Conservation (phyloP, 2,797 vertebrate genomes). For the Hoplostethus atlanticus region DNA sequence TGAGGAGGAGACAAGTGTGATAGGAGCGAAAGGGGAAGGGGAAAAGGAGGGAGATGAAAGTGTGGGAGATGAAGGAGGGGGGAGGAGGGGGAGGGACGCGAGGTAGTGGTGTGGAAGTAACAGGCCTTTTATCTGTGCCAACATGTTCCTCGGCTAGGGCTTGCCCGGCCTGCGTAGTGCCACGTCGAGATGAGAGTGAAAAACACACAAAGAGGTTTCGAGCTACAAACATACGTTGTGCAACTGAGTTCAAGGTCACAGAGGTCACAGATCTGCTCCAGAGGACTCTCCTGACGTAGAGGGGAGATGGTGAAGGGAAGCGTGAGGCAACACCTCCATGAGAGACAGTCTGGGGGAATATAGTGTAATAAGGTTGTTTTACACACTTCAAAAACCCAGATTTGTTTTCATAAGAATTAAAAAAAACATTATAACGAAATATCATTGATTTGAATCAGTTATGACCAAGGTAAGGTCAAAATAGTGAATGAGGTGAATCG, state of each 20-base stretch:
- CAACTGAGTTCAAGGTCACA: background rate
- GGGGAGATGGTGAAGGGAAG: slow-evolving; percentile 1
- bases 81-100: slow-evolving; percentile 30
- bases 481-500: background rate
- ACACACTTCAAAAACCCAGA: background rate
- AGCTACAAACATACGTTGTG: background rate
- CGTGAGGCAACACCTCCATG: background rate
- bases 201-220: slow-evolving; percentile 11
- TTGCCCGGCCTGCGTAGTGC: slow-evolving; percentile 44
- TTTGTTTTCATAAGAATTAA: background rate
- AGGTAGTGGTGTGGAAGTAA: slow-evolving; percentile 72
- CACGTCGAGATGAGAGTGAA: slow-evolving; percentile 33
- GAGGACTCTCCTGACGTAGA: slow-evolving; percentile 15
- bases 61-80: slow-evolving; percentile 2
- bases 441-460: background rate
- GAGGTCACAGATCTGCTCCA: slow-evolving; percentile 32
- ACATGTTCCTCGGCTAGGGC: slow-evolving; percentile 61
- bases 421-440: too few species aligned
- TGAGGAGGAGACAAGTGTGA: slow-evolving; percentile 5
- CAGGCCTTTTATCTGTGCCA: slow-evolving; percentile 65
- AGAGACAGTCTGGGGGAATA: background rate
- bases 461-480: background rate
- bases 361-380: background rate
- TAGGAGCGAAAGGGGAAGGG: slow-evolving; percentile 5
- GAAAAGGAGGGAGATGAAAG: slow-evolving; percentile 19